Evolutionary conservation across 2,888 invertebrate species (phyloP), one percentile per base, ranked within the genome.

Genomic region (Cylloceria caligata): DNA sequence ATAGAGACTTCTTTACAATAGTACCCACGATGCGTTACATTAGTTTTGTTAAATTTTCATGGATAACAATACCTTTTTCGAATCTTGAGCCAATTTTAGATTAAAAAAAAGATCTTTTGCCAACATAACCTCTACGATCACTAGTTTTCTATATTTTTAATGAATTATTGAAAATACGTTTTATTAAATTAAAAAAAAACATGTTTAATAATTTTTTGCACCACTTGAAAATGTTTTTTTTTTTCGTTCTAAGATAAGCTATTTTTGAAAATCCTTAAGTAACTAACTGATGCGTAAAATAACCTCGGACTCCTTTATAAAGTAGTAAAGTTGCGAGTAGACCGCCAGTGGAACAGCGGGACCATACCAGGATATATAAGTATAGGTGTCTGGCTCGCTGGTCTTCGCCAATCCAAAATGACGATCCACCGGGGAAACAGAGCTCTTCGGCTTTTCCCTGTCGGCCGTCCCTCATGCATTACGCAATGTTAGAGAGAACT

Each of bases 401-500:
- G 74, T 82, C 69, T 78, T 71, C 34, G 34, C 78, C 82, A 78
- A 82, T 82, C 73, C 82, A 67, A 79, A 82, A 78, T 82, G 82
- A 82, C 74, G 82, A 77, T 83, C 82, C 82, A 76, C 82, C 67
- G 73, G 80, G 82, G 77, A 84, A 81, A 86, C 81, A 79, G 81
- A 62, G 72, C 78, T 73, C 79, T 83, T 74, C 75, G 76, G 75
- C 75, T 81, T 57, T 42, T 73, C 69, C 75, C 78, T 81, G 74
- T 68, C 74, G 74, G 71, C 71, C 42, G 74, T 78, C 75, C 67
- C 76, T 86, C 84, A 86, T 86, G 87, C 81, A 86, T 86, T 85
- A 86, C 80, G 81, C 83, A 82, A 78, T 68, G 85, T 79, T 78
- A 75, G 52, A 75, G 75, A 80, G 75, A 57, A 81, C 77, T 74